A percentile compares a stretch with the other conserved stretches of the same genome.
phyloP scores from a whole-genome alignment of 2,888 invertebrate species.

The Phyllotreta cruciferae region DNA sequence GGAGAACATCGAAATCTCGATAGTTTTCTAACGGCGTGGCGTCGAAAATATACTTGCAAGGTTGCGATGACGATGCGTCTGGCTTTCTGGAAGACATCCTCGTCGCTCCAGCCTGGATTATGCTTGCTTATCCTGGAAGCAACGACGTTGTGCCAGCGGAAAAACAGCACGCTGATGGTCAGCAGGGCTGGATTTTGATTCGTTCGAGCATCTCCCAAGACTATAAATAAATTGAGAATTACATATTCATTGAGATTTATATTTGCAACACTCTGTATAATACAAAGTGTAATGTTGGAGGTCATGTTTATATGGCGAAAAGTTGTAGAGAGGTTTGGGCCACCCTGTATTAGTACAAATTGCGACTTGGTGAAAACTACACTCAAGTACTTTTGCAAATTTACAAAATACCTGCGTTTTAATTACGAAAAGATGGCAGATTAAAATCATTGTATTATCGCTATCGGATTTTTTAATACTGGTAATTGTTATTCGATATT shows the following conservation, averaged over 20 bases:
- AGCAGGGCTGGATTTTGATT: slow-evolving; percentile 97
- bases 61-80: slow-evolving; percentile 90
- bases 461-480: no score
- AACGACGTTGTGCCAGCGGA: slow-evolving; percentile 95
- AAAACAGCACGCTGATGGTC: slow-evolving; percentile 90
- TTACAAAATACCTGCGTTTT: no score
- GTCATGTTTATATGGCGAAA: not conserved
- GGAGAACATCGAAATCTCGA: not conserved
- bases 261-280: no score
- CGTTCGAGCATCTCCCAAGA: slow-evolving; percentile 93
- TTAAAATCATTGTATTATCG: no score
- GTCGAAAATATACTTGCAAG: slow-evolving; percentile 72
- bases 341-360: no score
- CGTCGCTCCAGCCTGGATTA: slow-evolving; percentile 90
- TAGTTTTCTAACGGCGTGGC: no score
- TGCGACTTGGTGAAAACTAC: no score
- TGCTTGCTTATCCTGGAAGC: slow-evolving; percentile 79
- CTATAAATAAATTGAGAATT: slow-evolving; percentile 61
- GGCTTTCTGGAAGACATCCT: slow-evolving; percentile 91
- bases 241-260: no score
- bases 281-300: not conserved
- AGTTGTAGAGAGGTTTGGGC: no score
- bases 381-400: no score
- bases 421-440: no score
- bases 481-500: no score